These are phyloP conservation scores for Camponotus fellah DNA, from an alignment of 2,888 invertebrate genomes.

Conservation along the genomic window DNA sequence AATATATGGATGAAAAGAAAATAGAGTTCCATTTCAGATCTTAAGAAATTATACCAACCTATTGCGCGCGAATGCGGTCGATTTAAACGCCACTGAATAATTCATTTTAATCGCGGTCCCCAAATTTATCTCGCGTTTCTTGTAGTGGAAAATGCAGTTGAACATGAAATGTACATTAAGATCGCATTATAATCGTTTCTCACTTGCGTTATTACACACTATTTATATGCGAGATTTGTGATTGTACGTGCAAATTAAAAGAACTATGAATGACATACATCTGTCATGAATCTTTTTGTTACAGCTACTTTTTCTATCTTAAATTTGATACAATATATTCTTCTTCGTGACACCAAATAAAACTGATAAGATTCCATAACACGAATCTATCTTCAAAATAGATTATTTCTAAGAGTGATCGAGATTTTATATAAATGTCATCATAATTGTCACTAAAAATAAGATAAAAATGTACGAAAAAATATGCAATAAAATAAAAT, in stretches of 20 bases:
- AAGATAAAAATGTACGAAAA: background rate
- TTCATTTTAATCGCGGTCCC: slow-evolving; percentile 75
- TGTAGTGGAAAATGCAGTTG: slow-evolving; percentile 53
- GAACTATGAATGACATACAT: background rate
- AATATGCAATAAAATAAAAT: background rate
- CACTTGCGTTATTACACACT: slow-evolving; percentile 37
- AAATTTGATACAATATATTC: background rate
- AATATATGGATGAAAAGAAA: slow-evolving; percentile 29
- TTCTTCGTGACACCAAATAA: background rate
- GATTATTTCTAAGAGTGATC: background rate
- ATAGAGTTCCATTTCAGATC: slow-evolving; percentile 43
- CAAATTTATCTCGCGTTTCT: slow-evolving; percentile 72
- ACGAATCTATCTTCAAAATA: background rate
- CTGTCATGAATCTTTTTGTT: background rate
- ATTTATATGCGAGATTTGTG: slow-evolving; percentile 26
- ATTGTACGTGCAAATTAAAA: slow-evolving; percentile 25
- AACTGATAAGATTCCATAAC: background rate
- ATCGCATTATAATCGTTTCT: slow-evolving; percentile 45
- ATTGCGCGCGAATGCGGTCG: slow-evolving; percentile 56
- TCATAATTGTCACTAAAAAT: background rate
- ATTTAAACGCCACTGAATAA: slow-evolving; percentile 70
- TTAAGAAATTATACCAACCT: slow-evolving; percentile 59
- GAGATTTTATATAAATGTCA: background rate
- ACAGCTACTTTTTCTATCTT: background rate
- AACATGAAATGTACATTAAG: slow-evolving; percentile 61